Conservation (phyloP, 2,888 invertebrate species). For the Bombylius discolor region DNA sequence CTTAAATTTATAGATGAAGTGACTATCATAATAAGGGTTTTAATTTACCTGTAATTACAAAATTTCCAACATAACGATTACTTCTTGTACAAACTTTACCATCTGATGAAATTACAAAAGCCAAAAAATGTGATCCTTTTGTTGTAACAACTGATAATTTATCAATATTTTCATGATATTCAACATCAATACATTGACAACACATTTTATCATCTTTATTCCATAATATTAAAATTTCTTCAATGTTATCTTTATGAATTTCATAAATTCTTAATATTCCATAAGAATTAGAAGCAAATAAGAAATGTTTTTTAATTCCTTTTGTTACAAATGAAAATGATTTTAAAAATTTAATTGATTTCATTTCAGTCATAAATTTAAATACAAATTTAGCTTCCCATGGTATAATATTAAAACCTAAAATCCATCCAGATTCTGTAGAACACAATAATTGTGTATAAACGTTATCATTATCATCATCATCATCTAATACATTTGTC, state of each 20-base stretch:
- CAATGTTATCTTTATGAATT: slow-evolving; percentile 10
- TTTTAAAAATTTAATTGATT: slow-evolving; percentile 5
- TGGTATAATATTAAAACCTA: slow-evolving; percentile 14
- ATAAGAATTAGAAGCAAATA: slow-evolving; percentile 21
- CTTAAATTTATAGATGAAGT: too few species aligned
- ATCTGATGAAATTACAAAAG: slow-evolving; percentile 19
- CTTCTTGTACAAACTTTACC: slow-evolving; percentile 4
- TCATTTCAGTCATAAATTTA: slow-evolving; percentile 1
- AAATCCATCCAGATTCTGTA: slow-evolving; percentile 26
- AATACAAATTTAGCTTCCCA: slow-evolving; percentile 4
- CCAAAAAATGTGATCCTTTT: slow-evolving; percentile 25
- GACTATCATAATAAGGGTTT: neutral
- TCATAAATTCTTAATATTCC: slow-evolving; percentile 24
- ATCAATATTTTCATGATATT: slow-evolving; percentile 9
- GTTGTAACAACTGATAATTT: slow-evolving; percentile 22
- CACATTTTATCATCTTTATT: slow-evolving; percentile 23
- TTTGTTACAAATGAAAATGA: neutral
- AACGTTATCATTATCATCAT: neutral
- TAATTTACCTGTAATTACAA: slow-evolving; percentile 6
- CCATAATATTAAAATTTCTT: slow-evolving; percentile 23
- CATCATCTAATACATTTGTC: slow-evolving; percentile 8
- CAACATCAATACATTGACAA: slow-evolving; percentile 20
- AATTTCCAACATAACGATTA: slow-evolving; percentile 2
- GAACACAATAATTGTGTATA: slow-evolving; percentile 12
- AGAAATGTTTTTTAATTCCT: slow-evolving; percentile 15